Base-by-base conservation (phyloP, 2,888 invertebrate genomes). In the Ferrisia virgata region DNA sequence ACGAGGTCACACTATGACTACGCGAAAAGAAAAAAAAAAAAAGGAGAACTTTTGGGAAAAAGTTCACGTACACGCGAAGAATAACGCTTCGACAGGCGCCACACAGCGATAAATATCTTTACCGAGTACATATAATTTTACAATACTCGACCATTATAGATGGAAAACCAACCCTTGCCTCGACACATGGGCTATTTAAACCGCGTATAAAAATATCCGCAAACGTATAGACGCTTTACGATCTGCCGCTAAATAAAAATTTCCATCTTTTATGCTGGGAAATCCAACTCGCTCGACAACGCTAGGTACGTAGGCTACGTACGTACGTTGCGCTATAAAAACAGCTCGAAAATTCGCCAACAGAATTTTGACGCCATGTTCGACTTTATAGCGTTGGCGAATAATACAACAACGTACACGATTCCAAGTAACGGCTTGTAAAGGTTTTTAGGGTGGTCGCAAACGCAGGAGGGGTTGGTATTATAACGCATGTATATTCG, bases 361-460 rank as follows among this genome's bases (percentile, higher is more conserved):
- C 72, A 33, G 72, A 72, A 72, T 72, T 72, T 72, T 72, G 72
- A 72, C 72, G 72, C 72, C 72, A 72, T 72, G 72, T 72, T 72
- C 58, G 58, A 11, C 40, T 47, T 47, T 47, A 47, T 47, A 18
- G 18, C 9, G 47, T 5, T 47, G 18, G 13, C 53, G 58, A 64
- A 64, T 64, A n/a, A 43, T 43, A 47, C 18, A 18, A 43, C 43
- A n/a, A n/a, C n/a, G n/a, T n/a, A n/a, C n/a, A n/a, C n/a, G n/a
- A n/a, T n/a, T n/a, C n/a, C n/a, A n/a, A n/a, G n/a, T n/a, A n/a
- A n/a, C n/a, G 3, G 43, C 9, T 13, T 18, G 3, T 18, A 6
- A 2, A 4, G 18, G 47, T n/a, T n/a, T 47, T 47, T 6, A 18
- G 15, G 31, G 72, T 28, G 18, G n/a, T 1, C 2, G n/a, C 4